Percentiles rank a stretch among this genome's conserved stretches.
phyloP scores from a whole-genome alignment of 2,888 invertebrate species.

The Andrena camellia region DNA sequence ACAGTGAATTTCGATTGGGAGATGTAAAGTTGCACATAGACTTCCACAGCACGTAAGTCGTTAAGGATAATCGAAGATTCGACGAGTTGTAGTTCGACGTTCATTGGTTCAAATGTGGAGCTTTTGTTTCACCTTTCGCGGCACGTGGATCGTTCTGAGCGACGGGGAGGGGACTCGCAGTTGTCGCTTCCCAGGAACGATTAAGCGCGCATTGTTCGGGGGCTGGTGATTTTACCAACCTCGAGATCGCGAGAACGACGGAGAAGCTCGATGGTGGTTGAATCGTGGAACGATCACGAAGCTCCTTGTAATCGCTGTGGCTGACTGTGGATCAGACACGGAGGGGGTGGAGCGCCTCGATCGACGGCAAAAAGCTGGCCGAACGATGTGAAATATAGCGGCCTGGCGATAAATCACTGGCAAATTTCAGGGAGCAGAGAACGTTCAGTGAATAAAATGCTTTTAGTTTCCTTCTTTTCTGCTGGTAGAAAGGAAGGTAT shows the following conservation, averaged over 20 bases:
- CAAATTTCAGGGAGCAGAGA: constrained; percentile 21
- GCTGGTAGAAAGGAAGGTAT: constrained; percentile 1
- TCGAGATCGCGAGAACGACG: neutral
- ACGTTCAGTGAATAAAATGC: constrained; percentile 14
- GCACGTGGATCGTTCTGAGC: constrained; percentile 5
- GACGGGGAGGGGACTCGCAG: too few species aligned
- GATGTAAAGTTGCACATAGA: neutral
- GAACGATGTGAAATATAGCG: constrained; percentile 33
- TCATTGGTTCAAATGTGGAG: neutral
- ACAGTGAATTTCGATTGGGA: neutral
- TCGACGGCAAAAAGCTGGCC: constrained; percentile 35
- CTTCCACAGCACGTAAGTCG: neutral
- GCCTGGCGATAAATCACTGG: constrained; percentile 29
- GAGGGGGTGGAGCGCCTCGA: constrained; percentile 9
- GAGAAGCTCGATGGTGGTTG: neutral
- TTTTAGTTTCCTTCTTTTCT: neutral
- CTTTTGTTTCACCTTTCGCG: constrained; percentile 21
- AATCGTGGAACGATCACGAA: neutral
- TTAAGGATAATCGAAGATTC: neutral
- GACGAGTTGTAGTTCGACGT: neutral
- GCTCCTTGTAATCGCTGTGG: neutral
- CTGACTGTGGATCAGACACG: neutral
- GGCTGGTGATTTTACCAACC: neutral
- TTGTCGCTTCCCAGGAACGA: neutral
- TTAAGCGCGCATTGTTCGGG: neutral